Evolutionary conservation across 2,888 invertebrate genomes (phyloP).

Genomic region (Ariolimax columbianus): DNA sequence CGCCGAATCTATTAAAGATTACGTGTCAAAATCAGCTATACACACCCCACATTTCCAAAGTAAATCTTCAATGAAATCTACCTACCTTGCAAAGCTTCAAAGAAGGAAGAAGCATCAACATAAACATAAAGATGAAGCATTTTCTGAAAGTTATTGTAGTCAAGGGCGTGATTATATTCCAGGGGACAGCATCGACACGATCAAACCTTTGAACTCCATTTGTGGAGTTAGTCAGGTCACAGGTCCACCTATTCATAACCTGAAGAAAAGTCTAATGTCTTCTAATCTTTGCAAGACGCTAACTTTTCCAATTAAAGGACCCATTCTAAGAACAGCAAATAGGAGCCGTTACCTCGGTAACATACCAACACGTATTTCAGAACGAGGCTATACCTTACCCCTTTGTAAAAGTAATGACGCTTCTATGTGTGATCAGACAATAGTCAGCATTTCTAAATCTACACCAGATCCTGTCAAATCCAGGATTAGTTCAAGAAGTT

Average conservation of each 20-base stretch:
- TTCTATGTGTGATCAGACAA: neutral
- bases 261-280: neutral
- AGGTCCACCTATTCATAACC: neutral
- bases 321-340: neutral
- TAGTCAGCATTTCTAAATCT: neutral
- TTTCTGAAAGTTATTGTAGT: neutral
- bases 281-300: neutral
- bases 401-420: neutral
- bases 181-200: neutral
- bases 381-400: too few species aligned
- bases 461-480: neutral
- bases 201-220: neutral
- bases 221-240: conserved; percentile 12
- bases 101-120: neutral
- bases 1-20: neutral
- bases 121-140: neutral
- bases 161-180: neutral
- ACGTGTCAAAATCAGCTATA: neutral
- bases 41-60: neutral
- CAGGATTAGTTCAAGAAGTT: neutral
- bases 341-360: neutral
- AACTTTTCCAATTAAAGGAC: neutral
- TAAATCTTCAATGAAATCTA: neutral
- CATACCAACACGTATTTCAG: neutral
- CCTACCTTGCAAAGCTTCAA: neutral